These are phyloP conservation scores for Tanypteryx hageni DNA, from an alignment of 2,888 invertebrate species.

Conservation along the genomic window DNA sequence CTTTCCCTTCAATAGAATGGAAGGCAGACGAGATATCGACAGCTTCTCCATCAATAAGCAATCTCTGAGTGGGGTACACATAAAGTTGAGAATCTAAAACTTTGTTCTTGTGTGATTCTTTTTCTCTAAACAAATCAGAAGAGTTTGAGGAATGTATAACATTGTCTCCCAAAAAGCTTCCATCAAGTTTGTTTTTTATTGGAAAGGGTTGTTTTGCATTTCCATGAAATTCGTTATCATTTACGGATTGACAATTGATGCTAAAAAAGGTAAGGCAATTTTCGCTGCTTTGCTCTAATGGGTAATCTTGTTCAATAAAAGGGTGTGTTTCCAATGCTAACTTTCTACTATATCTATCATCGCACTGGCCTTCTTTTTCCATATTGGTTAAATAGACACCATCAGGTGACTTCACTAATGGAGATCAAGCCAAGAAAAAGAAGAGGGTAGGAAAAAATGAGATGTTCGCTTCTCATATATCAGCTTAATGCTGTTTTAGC, in stretches of 20 bases:
- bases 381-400: constrained; percentile 39
- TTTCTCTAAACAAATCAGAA: not conserved
- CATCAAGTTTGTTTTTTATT: not conserved
- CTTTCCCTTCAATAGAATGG: not conserved
- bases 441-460: constrained; percentile 53
- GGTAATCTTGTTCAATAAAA: not conserved
- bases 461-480: constrained; percentile 43
- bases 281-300: not conserved
- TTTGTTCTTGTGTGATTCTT: not conserved
- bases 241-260: not conserved
- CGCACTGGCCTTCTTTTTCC: constrained; percentile 37
- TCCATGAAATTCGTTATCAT: not conserved
- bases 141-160: not conserved
- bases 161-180: not conserved
- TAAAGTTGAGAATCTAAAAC: not conserved
- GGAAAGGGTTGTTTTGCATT: not conserved
- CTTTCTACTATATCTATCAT: constrained; percentile 12
- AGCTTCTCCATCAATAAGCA: constrained; percentile 47
- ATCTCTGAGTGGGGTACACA: constrained; percentile 4
- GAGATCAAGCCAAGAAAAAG: constrained; percentile 45
- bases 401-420: constrained; percentile 59
- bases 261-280: not conserved
- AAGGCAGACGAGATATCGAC: constrained; percentile 1
- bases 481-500: constrained; percentile 33
- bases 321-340: constrained; percentile 13